Base-by-base conservation (phyloP, 2,797 vertebrate genomes). In the Acanthopagrus latus region DNA sequence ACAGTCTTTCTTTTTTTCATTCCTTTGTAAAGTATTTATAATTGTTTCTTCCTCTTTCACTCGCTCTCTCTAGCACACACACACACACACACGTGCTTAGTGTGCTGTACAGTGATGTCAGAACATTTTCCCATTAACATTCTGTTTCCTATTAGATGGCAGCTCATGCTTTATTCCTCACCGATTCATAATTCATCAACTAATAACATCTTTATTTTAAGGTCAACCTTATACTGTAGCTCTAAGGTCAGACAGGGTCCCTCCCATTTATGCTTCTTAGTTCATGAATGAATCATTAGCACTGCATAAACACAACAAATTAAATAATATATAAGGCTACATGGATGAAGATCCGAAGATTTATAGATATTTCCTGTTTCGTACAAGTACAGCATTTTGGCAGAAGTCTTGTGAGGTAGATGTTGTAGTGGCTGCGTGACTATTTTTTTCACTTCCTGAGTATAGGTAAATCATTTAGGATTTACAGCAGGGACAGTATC, bases 111-210 rank as follows among this genome's bases (percentile, higher is more conserved):
- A 33, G 48, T 43, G 23, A 81, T 64, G 71, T 78, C 69, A 80
- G 69, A 80, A 62, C 71, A 63, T 71, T 47, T 77, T 52, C 38
- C 63, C 52, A 64, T 76, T 84, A 79, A 76, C 52, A 71, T 52
- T 51, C 51, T 62, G 58, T 55, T 60, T 70, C 38, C 52, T 62
- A 63, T 84, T 71, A 63, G 74, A 81, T 7, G 63, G 51, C 33
- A 71, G 48, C 46, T 78, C 50, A 47, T 74, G 48, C 43, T 81
- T 86, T 77, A 86, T 85, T 74, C 47, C 54, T 41, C 11, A 56
- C 64, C 50, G 9, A 80, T 86, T 60, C 72, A 83, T 86, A 74
- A 85, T 86, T 90, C 68, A 86, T 87, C 43, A 2, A 38, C 41
- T 81, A 80, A 84, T 84, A 78, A 55, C 71, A 52, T 77, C 41